Evolutionary conservation across 2,797 vertebrate species (phyloP), one percentile per base, ranked within the genome.

Genomic region (Takifugu rubripes): DNA sequence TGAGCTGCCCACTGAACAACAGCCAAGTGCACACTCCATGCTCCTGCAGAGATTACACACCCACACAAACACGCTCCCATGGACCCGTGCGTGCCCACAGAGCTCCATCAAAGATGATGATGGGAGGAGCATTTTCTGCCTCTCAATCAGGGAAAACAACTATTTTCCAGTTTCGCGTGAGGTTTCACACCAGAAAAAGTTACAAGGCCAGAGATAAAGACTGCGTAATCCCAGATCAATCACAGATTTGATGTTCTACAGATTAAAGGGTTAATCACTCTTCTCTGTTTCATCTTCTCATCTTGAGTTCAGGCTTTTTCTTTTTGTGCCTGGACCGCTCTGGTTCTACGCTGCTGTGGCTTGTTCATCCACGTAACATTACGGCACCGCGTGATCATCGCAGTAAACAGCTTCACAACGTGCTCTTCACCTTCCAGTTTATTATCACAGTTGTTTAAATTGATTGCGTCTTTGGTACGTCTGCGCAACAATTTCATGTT

Each of bases 241-340:
- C 86, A 68, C 78, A 82, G 82, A 87, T 87, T 85, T 82, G 64
- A 86, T 83, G 78, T 45, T 52, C 65, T 63, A 55, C 77, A 87
- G 86, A 89, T 88, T 88, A 87, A 83, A 83, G 61, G 10, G 77
- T 87, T 87, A 81, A 88, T 88, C 85, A 82, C 56, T 72, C 59
- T 75, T 44, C 47, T 79, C 40, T 54, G 58, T 79, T 78, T 71
- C 43, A 71, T 76, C 74, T 73, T 68, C 64, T 81, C 42, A 0
- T 74, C 59, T 11, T 50, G 27, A 42, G 49, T 53, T 64, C 40
- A 66, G 42, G 26, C 61, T 55, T 60, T 65, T 14, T 33, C 59
- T 49, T 61, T 70, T 8, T 49, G 17, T 5, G 49, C 44, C 36
- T 24, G 36, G 59, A 9, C 17, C 33, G 12, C 33, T 10, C 46